A percentile compares a stretch with the other conserved stretches of the same genome.
phyloP scores from a whole-genome alignment of 30 jellyfish, hydroid and myxozoan species.

The Cassiopea xamachana region DNA sequence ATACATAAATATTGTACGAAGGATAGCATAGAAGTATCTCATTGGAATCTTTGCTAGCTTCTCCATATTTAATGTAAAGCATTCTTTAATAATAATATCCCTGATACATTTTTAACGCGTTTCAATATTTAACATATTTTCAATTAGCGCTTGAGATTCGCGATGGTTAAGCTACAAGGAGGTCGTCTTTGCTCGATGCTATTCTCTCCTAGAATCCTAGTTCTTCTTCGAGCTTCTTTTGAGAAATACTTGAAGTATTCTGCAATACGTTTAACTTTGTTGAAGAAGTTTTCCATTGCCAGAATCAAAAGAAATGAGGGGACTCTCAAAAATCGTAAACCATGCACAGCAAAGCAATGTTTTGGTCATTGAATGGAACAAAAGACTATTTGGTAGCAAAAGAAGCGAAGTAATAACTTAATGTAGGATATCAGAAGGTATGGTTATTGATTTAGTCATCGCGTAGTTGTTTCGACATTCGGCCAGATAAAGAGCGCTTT shows the following conservation, averaged over 20 bases:
- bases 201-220: background rate
- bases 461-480: background rate
- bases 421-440: background rate
- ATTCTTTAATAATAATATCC: slow-evolving; percentile 71
- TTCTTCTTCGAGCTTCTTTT: background rate
- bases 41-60: slow-evolving; percentile 47
- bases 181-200: background rate
- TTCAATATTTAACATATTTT: slow-evolving; percentile 46
- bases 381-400: background rate
- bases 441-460: background rate
- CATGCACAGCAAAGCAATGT: background rate
- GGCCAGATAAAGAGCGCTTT: too few species aligned
- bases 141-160: slow-evolving; percentile 11
- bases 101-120: slow-evolving; percentile 80
- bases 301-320: background rate
- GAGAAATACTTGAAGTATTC: background rate
- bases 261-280: background rate
- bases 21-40: slow-evolving; percentile 32
- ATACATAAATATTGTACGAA: slow-evolving; percentile 57
- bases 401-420: background rate
- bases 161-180: background rate
- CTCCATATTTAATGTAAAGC: slow-evolving; percentile 79
- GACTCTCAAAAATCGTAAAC: background rate
- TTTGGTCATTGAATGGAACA: background rate
- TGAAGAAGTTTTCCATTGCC: background rate